Percentiles rank a stretch among this genome's conserved stretches.
These are phyloP conservation scores for Rotaria macrura DNA, from an alignment of 2,888 invertebrate species.

Conservation along the genomic window DNA sequence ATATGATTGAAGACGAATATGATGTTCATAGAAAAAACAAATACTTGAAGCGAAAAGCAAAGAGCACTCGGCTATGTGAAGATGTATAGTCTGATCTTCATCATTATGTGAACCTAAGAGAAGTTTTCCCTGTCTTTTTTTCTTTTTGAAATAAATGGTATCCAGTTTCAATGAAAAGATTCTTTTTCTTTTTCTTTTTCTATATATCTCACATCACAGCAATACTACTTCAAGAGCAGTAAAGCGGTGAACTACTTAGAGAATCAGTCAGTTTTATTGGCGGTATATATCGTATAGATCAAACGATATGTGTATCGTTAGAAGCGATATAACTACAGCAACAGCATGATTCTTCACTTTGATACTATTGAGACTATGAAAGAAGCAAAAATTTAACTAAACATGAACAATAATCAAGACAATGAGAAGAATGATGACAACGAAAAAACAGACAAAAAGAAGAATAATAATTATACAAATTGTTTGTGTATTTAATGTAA, in stretches of 20 bases:
- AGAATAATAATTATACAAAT: neutral
- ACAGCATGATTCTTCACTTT: neutral
- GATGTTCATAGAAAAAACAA: neutral
- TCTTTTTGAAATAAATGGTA: neutral
- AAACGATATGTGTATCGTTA: neutral
- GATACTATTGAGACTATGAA: neutral
- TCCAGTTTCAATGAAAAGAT: neutral
- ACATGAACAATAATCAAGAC: neutral
- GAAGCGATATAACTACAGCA: neutral
- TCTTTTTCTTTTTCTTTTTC: neutral
- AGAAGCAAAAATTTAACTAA: neutral
- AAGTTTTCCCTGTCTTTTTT: too few species aligned
- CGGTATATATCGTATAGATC: neutral
- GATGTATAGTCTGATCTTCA: conserved; percentile 3
- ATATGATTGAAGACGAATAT: neutral
- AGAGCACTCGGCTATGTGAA: neutral
- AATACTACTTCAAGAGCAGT: neutral
- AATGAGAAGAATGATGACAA: too few species aligned
- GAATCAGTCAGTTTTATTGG: neutral
- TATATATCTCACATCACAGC: too few species aligned
- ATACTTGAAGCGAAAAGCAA: neutral
- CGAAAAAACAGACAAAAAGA: neutral
- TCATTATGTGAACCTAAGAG: neutral
- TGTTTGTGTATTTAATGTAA: neutral
- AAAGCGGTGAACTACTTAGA: conserved; percentile 1